Evolutionary conservation across 1,140 invertebrate species (phyloP).

Genomic region (Phocides pigmalion): DNA sequence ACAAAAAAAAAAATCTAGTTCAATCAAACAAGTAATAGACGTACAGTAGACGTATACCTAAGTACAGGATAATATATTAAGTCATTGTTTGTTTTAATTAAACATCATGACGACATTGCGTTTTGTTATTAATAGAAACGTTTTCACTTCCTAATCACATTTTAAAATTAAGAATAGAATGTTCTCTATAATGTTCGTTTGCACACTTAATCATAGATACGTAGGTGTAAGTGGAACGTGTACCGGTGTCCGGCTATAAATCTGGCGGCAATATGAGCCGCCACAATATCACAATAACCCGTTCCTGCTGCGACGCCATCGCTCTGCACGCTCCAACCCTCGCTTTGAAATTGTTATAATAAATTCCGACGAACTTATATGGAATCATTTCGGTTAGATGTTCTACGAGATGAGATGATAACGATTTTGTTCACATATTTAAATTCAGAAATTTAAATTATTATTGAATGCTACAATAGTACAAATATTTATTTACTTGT

Average conservation of each 20-base stretch:
- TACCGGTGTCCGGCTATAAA: constrained; percentile 60
- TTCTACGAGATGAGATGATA: constrained; percentile 1
- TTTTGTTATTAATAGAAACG: too few relatives aligned
- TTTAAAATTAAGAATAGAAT: too few relatives aligned
- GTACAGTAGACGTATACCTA: too few relatives aligned
- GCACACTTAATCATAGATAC: neutral
- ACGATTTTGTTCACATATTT: constrained; percentile 2
- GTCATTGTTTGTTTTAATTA: too few relatives aligned
- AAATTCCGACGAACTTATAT: constrained; percentile 24
- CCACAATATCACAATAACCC: constrained; percentile 70
- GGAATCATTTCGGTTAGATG: constrained; percentile 22
- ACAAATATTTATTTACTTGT: too few relatives aligned
- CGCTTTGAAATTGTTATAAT: constrained; percentile 50
- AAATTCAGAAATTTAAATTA: neutral
- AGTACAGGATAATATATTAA: too few relatives aligned
- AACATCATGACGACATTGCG: too few relatives aligned
- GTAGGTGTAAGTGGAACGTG: constrained; percentile 2
- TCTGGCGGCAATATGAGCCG: constrained; percentile 70
- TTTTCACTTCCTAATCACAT: too few relatives aligned
- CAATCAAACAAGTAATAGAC: too few relatives aligned
- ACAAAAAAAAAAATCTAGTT: too few relatives aligned
- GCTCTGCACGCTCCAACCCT: constrained; percentile 41
- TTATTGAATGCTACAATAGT: neutral
- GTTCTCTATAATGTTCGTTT: neutral
- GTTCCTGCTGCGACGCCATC: constrained; percentile 51